Percentiles rank a stretch among this genome's conserved stretches.
phyloP scores from a whole-genome alignment of 2,113 vertebrate species.

The Dicerorhinus sumatrensis region DNA sequence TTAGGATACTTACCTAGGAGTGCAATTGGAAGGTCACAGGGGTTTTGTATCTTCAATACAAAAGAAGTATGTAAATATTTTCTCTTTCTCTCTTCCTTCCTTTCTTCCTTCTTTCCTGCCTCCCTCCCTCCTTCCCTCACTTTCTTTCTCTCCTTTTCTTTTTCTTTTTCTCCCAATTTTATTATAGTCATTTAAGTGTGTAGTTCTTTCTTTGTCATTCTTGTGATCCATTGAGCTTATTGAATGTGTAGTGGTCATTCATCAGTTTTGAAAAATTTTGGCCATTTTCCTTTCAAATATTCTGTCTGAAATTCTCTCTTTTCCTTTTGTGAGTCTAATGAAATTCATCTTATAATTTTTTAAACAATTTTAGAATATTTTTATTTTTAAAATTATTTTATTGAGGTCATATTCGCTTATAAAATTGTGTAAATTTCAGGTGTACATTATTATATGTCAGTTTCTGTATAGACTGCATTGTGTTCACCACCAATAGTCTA shows the following conservation, averaged over 20 bases:
- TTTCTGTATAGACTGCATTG: too few relatives aligned
- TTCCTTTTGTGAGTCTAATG: not conserved
- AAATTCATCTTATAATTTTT: not conserved
- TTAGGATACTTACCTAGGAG: not conserved
- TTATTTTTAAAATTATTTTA: too few relatives aligned
- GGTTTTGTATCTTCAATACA: not conserved
- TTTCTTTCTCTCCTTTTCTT: not conserved
- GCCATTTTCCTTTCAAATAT: constrained; percentile 1
- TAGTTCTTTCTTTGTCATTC: not conserved
- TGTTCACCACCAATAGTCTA: too few relatives aligned
- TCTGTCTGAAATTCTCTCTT: not conserved
- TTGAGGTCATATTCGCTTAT: too few relatives aligned
- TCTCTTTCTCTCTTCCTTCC: not conserved
- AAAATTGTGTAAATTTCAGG: too few relatives aligned
- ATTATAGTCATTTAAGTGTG: not conserved
- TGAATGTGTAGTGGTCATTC: not conserved
- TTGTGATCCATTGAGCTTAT: not conserved
- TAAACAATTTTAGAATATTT: too few relatives aligned
- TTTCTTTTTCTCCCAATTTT: not conserved
- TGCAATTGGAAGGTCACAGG: not conserved
- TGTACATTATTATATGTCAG: too few relatives aligned
- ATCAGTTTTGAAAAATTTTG: not conserved
- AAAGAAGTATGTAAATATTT: not conserved
- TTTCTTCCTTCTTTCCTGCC: not conserved
- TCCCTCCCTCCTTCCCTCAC: not conserved